A percentile compares a stretch with the other conserved stretches of the same genome.
These are phyloP conservation scores for Leucoptera coffeella DNA, from an alignment of 2,888 invertebrate genomes.

Conservation along the genomic window DNA sequence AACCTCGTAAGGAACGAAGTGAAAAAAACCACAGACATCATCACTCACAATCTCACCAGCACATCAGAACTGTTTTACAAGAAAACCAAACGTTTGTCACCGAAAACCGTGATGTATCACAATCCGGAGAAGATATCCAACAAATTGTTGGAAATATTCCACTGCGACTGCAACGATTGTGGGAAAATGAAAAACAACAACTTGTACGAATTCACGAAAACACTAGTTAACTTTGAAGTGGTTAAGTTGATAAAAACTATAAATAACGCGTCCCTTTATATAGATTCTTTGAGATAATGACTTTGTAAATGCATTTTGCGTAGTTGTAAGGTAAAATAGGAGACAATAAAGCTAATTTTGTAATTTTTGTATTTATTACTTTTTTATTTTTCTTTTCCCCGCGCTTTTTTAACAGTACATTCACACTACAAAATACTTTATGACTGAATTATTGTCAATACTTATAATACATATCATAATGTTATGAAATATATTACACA, in stretches of 20 bases:
- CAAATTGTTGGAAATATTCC: slow-evolving; percentile 21
- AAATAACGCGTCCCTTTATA: slow-evolving; percentile 23
- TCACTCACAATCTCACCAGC: slow-evolving; percentile 22
- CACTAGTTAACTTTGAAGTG: slow-evolving; percentile 23
- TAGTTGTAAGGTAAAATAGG: not conserved
- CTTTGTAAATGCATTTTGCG: not conserved
- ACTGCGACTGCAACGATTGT: slow-evolving; percentile 18
- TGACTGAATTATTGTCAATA: no score
- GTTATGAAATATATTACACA: no score
- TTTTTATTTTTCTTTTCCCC: no score
- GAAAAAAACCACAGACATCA: slow-evolving; percentile 17
- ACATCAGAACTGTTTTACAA: slow-evolving; percentile 23
- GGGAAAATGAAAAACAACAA: slow-evolving; percentile 18
- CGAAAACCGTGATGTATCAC: slow-evolving; percentile 25
- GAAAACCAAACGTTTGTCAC: slow-evolving; percentile 24
- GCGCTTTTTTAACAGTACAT: no score
- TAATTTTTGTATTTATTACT: no score
- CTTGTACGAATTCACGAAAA: slow-evolving; percentile 21
- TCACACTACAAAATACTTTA: no score
- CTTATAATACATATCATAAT: no score
- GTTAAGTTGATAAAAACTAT: slow-evolving; percentile 21
- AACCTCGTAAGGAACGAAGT: slow-evolving; percentile 22
- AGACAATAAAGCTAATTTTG: no score
- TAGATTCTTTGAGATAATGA: slow-evolving; percentile 33
- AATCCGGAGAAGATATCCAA: slow-evolving; percentile 21